These are phyloP conservation scores for Oscheius sp. DNA, from an alignment of 2,888 invertebrate genomes.

Conservation along the genomic window DNA sequence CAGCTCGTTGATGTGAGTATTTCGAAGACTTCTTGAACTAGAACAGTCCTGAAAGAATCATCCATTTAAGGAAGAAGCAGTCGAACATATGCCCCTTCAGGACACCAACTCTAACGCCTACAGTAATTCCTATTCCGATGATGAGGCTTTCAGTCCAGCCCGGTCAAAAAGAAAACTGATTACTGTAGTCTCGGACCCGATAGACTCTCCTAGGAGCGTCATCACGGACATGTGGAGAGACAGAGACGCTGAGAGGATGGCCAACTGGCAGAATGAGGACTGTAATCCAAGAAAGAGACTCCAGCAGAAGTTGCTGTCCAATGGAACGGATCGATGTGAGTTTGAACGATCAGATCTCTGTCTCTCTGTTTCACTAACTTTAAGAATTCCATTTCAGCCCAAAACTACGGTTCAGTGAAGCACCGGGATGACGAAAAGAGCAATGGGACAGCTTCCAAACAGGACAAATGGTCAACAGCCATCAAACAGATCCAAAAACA, in stretches of 20 bases:
- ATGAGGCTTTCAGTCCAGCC: constrained; percentile 42
- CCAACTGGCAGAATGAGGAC: constrained; percentile 48
- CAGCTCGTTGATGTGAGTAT: constrained; percentile 56
- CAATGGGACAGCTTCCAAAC: constrained; percentile 18
- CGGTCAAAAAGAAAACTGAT: constrained; percentile 4
- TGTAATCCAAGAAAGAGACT: background rate
- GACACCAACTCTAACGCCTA: constrained; percentile 54
- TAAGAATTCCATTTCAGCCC: constrained; percentile 9
- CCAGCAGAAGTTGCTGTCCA: constrained; percentile 19
- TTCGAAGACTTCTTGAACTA: background rate
- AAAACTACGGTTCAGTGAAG: constrained; percentile 24
- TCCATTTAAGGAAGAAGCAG: constrained; percentile 21
- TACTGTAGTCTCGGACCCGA: constrained; percentile 34
- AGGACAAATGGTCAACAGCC: constrained; percentile 62
- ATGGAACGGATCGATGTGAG: constrained; percentile 35
- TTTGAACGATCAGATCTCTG: background rate
- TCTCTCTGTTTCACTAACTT: background rate
- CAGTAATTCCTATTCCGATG: constrained; percentile 60
- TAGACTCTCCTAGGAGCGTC: constrained; percentile 33
- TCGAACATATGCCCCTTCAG: constrained; percentile 41
- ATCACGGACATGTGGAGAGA: constrained; percentile 53
- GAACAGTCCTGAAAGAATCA: too few relatives aligned
- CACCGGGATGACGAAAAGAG: constrained; percentile 9
- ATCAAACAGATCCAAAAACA: constrained; percentile 69
- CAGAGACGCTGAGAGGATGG: constrained; percentile 57